Percentiles rank a stretch among this genome's conserved stretches.
These are phyloP conservation scores for Eulemur coronatus DNA, from an alignment of 2,797 vertebrate genomes.

Conservation along the genomic window DNA sequence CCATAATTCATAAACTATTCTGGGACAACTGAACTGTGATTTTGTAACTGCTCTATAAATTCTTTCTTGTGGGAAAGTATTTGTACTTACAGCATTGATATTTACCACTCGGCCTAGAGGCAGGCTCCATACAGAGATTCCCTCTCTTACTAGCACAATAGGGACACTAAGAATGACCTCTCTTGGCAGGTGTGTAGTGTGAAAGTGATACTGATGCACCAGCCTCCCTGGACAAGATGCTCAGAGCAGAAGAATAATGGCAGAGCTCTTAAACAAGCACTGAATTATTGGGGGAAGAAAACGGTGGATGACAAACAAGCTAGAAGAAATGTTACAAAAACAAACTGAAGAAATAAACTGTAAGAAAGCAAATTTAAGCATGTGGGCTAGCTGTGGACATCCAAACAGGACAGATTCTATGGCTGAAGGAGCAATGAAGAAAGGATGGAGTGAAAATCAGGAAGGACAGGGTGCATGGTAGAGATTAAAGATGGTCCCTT, in stretches of 20 bases:
- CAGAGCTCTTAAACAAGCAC: neutral
- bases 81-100: neutral
- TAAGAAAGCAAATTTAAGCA: neutral
- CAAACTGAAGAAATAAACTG: neutral
- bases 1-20: neutral
- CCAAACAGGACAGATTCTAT: neutral
- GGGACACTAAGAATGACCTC: neutral
- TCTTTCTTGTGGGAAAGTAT: neutral
- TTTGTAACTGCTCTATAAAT: neutral
- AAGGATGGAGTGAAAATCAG: neutral
- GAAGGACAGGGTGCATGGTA: neutral
- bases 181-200: fast-evolving
- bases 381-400: neutral
- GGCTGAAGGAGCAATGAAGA: neutral
- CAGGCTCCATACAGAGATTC: neutral
- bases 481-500: neutral
- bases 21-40: neutral
- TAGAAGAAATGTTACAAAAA: neutral
- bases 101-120: neutral
- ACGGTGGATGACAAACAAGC: neutral
- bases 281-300: neutral
- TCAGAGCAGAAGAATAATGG: neutral
- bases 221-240: neutral
- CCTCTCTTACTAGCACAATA: neutral
- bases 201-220: neutral